Conservation (phyloP, 2,113 vertebrate genomes). For the Cheirogaleus medius region DNA sequence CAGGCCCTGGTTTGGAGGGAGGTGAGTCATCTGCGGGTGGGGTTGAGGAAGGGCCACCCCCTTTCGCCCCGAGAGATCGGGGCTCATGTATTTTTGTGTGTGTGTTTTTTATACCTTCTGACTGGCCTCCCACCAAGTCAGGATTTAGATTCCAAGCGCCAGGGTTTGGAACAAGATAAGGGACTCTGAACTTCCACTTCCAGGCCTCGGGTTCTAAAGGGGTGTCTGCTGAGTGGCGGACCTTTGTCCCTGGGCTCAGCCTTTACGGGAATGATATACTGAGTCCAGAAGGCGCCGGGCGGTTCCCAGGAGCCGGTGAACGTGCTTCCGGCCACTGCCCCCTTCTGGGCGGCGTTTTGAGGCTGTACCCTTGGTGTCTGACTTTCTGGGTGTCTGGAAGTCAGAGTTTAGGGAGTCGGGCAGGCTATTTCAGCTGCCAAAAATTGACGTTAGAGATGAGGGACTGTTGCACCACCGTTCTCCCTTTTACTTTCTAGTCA, state of each 20-base stretch:
- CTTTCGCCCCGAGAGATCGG: slow-evolving; percentile 39
- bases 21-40: slow-evolving; percentile 75
- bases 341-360: slow-evolving; percentile 33
- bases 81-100: background rate
- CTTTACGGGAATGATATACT: background rate
- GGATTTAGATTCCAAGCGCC: background rate
- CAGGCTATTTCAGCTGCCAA: background rate
- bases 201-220: background rate
- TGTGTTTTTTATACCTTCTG: slow-evolving; percentile 32
- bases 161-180: background rate
- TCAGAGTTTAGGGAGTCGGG: background rate
- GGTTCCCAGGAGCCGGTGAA: background rate
- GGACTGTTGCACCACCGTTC: background rate
- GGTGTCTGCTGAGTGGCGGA: background rate
- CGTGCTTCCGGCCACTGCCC: slow-evolving; percentile 58
- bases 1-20: slow-evolving; percentile 49
- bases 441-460: background rate
- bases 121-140: slow-evolving; percentile 15
- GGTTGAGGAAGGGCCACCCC: slow-evolving; percentile 48
- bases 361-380: background rate
- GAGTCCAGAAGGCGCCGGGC: slow-evolving; percentile 1
- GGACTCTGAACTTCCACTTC: background rate
- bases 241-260: slow-evolving; percentile 52
- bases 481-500: background rate
- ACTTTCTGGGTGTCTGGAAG: slow-evolving; percentile 16